Conservation (phyloP, 2,113 vertebrate species). For the Merops nubicus region DNA sequence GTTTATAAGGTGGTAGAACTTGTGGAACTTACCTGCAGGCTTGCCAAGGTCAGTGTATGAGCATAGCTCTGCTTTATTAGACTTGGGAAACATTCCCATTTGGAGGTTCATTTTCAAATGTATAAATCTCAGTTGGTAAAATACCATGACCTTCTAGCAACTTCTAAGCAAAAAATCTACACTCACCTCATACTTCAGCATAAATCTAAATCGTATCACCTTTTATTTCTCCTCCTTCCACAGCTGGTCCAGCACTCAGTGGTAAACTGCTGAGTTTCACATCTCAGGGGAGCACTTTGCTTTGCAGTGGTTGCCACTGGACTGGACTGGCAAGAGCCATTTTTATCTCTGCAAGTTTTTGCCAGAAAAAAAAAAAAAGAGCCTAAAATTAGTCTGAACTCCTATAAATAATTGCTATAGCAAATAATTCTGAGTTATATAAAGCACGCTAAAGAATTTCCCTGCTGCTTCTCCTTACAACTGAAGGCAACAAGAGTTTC, state of each 20-base stretch:
- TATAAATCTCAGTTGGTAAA: conserved; percentile 73
- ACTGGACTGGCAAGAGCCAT: neutral
- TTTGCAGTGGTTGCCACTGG: conserved; percentile 19
- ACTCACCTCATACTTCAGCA: conserved; percentile 72
- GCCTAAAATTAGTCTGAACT: neutral
- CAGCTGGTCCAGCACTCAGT: conserved; percentile 23
- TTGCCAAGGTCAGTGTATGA: conserved; percentile 79
- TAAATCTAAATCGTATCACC: conserved; percentile 65
- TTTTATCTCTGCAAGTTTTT: neutral
- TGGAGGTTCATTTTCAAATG: conserved; percentile 78
- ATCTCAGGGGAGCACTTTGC: conserved; percentile 25
- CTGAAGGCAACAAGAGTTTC: neutral
- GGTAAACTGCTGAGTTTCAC: conserved; percentile 39
- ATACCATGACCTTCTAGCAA: conserved; percentile 73
- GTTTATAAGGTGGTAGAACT: conserved; percentile 84
- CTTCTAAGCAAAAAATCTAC: conserved; percentile 65
- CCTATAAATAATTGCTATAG: conserved; percentile 8
- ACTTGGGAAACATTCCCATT: conserved; percentile 78
- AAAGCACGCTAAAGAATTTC: neutral
- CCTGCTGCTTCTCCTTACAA: neutral
- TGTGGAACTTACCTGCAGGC: conserved; percentile 77
- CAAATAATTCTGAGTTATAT: neutral
- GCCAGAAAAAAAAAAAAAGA: neutral
- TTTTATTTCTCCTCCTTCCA: conserved; percentile 49
- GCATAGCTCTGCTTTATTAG: conserved; percentile 81